Evolutionary conservation across 2,113 vertebrate species (phyloP).

Genomic region (Gorsachius goisagi): DNA sequence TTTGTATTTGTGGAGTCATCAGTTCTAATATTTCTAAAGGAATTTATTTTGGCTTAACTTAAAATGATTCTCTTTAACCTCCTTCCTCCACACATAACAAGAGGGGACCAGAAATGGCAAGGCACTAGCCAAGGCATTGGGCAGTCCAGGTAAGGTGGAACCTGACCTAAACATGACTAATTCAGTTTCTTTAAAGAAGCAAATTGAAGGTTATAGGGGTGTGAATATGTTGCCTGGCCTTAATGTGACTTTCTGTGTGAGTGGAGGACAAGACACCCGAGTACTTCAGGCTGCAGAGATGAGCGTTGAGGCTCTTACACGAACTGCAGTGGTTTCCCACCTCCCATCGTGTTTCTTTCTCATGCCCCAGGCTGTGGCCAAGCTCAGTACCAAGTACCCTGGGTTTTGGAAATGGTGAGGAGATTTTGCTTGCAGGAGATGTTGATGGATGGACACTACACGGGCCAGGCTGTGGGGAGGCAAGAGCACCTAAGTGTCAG

Average conservation of each 20-base stretch:
- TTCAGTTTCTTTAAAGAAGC: not conserved
- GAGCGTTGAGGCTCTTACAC: not conserved
- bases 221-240: not conserved
- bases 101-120: not conserved
- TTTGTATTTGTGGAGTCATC: not conserved
- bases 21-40: not conserved
- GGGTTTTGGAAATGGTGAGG: not conserved
- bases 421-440: not conserved
- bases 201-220: not conserved
- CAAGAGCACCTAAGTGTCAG: fast-evolving
- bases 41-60: not conserved
- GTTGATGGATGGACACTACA: not conserved
- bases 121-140: not conserved
- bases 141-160: not conserved
- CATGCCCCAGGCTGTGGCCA: too few relatives aligned
- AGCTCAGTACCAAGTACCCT: not conserved
- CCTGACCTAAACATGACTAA: not conserved
- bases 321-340: not conserved
- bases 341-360: not conserved
- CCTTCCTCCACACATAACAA: not conserved
- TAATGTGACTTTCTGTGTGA: not conserved
- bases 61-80: not conserved
- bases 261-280: not conserved
- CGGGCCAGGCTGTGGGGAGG: not conserved
- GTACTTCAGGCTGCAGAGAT: not conserved